Percentiles rank a stretch among this genome's conserved stretches.
phyloP scores from a whole-genome alignment of 2,113 vertebrate species.

The Nicator chloris region DNA sequence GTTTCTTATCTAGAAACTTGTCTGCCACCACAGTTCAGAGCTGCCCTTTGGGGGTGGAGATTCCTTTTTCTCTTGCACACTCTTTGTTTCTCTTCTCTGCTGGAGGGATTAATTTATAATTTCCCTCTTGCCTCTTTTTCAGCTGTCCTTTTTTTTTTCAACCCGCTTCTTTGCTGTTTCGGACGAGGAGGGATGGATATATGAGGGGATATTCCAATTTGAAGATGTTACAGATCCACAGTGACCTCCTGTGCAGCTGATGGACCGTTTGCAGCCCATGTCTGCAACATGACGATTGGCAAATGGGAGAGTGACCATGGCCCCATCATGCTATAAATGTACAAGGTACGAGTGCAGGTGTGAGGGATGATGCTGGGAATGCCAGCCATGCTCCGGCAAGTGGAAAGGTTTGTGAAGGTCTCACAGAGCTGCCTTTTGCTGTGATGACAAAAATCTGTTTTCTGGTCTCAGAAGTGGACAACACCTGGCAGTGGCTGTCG shows the following conservation, averaged over 20 bases:
- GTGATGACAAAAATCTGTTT: not conserved
- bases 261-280: not conserved
- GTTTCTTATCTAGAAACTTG: not conserved
- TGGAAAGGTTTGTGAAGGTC: not conserved
- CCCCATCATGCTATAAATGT: not conserved
- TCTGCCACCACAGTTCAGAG: not conserved
- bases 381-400: not conserved
- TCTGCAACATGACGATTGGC: not conserved
- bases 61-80: not conserved
- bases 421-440: not conserved
- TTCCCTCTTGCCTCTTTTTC: not conserved
- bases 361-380: not conserved
- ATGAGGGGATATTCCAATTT: not conserved
- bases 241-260: not conserved
- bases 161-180: not conserved
- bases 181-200: not conserved
- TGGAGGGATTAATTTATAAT: not conserved
- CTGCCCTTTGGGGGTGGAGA: not conserved
- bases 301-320: not conserved
- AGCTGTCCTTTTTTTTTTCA: not conserved
- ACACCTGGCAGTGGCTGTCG: not conserved
- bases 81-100: not conserved
- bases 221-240: not conserved
- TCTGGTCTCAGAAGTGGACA: not conserved
- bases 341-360: accelerated